A percentile compares a stretch with the other conserved stretches of the same genome.
phyloP scores from a whole-genome alignment of 2,113 vertebrate species.

The Labeo rohita region DNA sequence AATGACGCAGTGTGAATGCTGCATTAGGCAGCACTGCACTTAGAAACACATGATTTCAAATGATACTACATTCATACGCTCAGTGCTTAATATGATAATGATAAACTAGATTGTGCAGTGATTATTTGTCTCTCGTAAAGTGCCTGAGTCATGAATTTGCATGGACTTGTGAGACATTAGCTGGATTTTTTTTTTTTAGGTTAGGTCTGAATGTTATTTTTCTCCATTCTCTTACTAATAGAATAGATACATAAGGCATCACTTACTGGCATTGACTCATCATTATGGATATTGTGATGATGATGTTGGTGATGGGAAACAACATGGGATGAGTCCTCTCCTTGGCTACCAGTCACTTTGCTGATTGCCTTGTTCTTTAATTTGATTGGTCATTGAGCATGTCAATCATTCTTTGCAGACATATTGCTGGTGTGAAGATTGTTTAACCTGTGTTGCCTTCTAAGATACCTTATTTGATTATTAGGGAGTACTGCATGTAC shows the following conservation, averaged over 20 bases:
- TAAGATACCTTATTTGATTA: neutral
- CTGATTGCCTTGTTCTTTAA: neutral
- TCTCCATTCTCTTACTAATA: neutral
- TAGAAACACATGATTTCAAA: constrained; percentile 10
- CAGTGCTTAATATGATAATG: constrained; percentile 21
- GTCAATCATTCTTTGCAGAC: neutral
- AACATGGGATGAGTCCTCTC: neutral
- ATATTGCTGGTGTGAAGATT: neutral
- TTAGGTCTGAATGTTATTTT: neutral
- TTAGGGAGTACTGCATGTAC: neutral
- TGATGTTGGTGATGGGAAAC: neutral
- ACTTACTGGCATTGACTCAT: constrained; percentile 12
- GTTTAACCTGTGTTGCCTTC: neutral
- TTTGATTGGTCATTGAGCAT: neutral
- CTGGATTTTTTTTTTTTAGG: neutral
- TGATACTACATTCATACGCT: constrained; percentile 1
- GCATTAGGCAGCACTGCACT: constrained; percentile 25
- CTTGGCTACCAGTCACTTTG: constrained; percentile 3
- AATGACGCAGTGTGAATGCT: constrained; percentile 35
- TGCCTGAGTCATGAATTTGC: neutral
- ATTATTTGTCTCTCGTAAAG: constrained; percentile 4
- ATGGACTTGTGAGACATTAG: neutral
- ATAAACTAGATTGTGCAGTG: neutral
- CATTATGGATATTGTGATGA: constrained; percentile 2
- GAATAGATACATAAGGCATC: neutral